phyloP scores from a whole-genome alignment of 1,140 invertebrate genomes.

The Drosophila sechellia region DNA sequence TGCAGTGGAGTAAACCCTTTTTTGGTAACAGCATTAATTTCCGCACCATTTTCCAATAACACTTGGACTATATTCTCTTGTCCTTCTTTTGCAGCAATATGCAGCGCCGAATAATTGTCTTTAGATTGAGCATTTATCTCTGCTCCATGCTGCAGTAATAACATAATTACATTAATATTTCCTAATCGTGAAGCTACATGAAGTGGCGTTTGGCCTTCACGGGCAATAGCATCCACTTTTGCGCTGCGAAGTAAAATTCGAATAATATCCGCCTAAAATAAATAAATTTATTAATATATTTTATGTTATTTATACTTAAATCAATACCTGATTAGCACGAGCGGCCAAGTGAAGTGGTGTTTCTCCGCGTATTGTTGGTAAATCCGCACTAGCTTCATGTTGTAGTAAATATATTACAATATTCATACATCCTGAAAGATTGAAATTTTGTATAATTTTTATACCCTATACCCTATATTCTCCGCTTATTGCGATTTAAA shows the following conservation, averaged over 20 bases:
- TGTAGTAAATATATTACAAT: conserved; percentile 98
- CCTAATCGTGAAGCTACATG: conserved; percentile 96
- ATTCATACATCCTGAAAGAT: conserved; percentile 94
- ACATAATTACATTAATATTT: conserved; percentile 96
- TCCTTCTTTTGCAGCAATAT: conserved; percentile 98
- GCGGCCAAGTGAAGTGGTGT: conserved; percentile 98
- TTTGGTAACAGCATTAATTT: conserved; percentile 94
- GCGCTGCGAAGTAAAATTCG: conserved; percentile 97
- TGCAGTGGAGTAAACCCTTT: conserved; percentile 99
- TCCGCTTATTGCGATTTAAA: too few relatives aligned
- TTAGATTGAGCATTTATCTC: conserved; percentile 94
- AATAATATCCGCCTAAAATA: conserved; percentile 94
- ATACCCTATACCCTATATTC: too few relatives aligned
- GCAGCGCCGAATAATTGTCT: conserved; percentile 97
- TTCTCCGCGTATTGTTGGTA: conserved; percentile 97
- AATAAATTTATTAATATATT: not conserved
- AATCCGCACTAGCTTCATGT: conserved; percentile 97
- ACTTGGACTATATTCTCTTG: conserved; percentile 92
- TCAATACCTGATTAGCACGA: conserved; percentile 91
- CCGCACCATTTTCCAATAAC: conserved; percentile 97
- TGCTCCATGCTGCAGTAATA: conserved; percentile 96
- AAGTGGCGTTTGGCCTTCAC: conserved; percentile 96
- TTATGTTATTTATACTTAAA: too few relatives aligned
- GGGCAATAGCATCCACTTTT: conserved; percentile 96
- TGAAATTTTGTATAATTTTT: not conserved